Conservation (phyloP, 2,888 invertebrate genomes). For the Drosophila acutilabella region DNA sequence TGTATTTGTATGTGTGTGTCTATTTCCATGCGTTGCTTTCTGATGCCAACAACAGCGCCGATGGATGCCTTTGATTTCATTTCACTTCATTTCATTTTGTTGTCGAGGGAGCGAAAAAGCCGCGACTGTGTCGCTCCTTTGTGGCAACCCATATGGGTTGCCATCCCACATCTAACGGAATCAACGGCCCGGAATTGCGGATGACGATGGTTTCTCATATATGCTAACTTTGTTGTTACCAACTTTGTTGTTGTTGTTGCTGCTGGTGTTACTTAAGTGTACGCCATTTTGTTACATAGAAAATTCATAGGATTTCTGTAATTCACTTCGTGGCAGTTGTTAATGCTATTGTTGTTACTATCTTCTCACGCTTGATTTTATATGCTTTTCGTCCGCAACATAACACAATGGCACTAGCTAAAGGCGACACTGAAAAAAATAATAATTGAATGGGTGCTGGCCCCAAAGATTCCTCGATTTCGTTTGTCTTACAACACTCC, state of each 20-base stretch:
- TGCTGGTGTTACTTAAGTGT: constrained; percentile 40
- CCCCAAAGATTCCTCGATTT: too few relatives aligned
- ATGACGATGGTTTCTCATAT: constrained; percentile 30
- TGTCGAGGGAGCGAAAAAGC: constrained; percentile 47
- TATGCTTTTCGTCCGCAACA: constrained; percentile 16
- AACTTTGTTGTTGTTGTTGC: constrained; percentile 15
- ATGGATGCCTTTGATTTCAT: constrained; percentile 80
- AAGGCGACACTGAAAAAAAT: not conserved
- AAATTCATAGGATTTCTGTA: constrained; percentile 63
- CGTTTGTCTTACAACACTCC: not conserved
- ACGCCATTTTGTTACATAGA: constrained; percentile 53
- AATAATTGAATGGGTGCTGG: not conserved
- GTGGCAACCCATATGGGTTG: constrained; percentile 34
- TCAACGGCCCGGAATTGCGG: constrained; percentile 74
- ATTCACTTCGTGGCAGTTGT: constrained; percentile 55
- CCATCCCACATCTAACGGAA: constrained; percentile 38
- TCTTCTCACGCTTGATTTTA: constrained; percentile 27
- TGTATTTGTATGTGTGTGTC: constrained; percentile 31
- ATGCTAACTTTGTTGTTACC: constrained; percentile 26
- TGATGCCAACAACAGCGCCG: constrained; percentile 59
- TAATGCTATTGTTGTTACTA: constrained; percentile 39
- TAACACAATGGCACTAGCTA: constrained; percentile 25
- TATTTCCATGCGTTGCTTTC: constrained; percentile 67
- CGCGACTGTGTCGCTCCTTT: constrained; percentile 58
- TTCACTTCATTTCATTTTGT: constrained; percentile 80